Conservation (phyloP, 2,797 vertebrate genomes). For the Falco columbarius region DNA sequence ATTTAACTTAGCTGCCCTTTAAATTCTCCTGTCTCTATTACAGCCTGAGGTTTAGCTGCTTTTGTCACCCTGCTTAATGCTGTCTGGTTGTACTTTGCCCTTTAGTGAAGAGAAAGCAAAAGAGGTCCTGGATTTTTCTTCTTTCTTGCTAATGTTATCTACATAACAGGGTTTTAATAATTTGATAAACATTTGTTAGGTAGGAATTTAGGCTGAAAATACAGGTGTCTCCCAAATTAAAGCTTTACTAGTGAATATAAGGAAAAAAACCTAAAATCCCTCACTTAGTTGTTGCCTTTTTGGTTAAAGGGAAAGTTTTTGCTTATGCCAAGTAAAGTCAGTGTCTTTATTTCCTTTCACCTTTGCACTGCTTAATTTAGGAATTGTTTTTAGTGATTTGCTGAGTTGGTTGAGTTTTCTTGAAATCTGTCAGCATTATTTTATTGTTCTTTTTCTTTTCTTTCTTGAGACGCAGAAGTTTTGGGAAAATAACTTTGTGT, state of each 20-base stretch:
- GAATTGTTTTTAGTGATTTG: neutral
- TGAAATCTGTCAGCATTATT: fast-evolving
- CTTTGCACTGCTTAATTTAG: fast-evolving
- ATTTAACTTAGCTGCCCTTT: neutral
- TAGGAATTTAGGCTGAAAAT: neutral
- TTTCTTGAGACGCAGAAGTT: neutral
- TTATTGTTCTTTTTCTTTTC: neutral
- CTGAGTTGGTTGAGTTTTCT: neutral
- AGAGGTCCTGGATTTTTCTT: neutral
- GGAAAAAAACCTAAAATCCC: neutral
- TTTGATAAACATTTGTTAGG: neutral
- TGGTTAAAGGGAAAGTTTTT: neutral
- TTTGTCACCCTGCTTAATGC: neutral
- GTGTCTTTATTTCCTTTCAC: neutral
- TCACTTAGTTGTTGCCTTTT: fast-evolving
- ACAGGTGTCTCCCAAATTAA: neutral
- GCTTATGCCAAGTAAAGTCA: neutral
- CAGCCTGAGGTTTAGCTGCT: neutral
- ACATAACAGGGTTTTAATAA: fast-evolving
- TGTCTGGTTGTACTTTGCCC: neutral
- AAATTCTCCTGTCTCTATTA: neutral
- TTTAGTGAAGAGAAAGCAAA: neutral
- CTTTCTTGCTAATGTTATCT: neutral
- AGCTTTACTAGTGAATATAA: neutral
- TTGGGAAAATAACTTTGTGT: neutral